These are phyloP conservation scores for Trimorus sp. DNA, from an alignment of 2,888 invertebrate genomes.

Conservation along the genomic window DNA sequence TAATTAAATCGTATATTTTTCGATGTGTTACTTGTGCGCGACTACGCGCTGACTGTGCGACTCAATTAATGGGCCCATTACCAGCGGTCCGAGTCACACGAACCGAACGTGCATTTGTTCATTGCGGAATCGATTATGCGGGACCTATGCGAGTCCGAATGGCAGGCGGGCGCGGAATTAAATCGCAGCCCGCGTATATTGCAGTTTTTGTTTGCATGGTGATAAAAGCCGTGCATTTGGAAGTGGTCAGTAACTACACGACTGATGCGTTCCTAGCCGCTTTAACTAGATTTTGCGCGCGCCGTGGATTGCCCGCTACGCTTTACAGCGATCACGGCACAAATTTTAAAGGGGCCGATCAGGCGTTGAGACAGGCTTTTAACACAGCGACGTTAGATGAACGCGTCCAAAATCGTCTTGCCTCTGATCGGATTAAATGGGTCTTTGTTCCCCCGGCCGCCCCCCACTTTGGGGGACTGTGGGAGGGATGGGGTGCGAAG, in stretches of 20 bases:
- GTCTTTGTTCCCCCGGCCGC: neutral
- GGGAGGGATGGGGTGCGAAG: constrained; percentile 16
- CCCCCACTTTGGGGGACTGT: constrained; percentile 10
- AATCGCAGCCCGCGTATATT: constrained; percentile 15
- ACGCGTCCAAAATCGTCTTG: no score
- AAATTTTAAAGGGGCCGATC: constrained; percentile 2
- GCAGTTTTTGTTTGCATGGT: constrained; percentile 2
- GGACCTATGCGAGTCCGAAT: constrained; percentile 16
- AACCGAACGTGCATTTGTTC: constrained; percentile 11
- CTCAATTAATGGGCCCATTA: neutral
- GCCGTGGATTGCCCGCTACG: constrained; percentile 5
- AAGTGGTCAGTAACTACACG: neutral
- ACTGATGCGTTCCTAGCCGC: neutral
- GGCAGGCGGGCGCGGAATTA: constrained; percentile 7
- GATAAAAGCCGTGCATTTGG: constrained; percentile 1
- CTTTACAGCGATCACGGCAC: neutral
- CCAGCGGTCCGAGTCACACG: constrained; percentile 5
- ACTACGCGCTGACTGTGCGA: neutral
- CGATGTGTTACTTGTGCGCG: neutral
- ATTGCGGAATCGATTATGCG: constrained; percentile 26
- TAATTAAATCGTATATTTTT: neutral
- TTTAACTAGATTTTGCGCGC: neutral
- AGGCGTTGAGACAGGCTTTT: neutral
- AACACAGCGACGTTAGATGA: no score
- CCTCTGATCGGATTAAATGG: neutral